These are phyloP conservation scores for Mizuhopecten yessoensis DNA, from an alignment of 1,140 invertebrate genomes.

Conservation along the genomic window DNA sequence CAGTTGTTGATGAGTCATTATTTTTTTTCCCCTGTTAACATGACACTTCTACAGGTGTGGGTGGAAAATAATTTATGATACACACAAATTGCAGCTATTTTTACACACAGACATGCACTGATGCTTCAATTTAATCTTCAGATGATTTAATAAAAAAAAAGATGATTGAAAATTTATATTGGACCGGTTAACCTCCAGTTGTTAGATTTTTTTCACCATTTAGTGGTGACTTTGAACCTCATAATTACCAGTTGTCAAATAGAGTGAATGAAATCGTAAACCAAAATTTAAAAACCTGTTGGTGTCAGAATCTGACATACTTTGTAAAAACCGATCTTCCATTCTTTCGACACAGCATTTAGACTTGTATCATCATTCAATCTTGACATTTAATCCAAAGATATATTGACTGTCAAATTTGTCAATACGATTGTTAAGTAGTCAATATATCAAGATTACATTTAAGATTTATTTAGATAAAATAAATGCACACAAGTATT, in stretches of 20 bases:
- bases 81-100: no score
- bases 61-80: no score
- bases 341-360: not conserved
- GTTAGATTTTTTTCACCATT: not conserved
- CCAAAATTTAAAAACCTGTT: not conserved
- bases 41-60: no score
- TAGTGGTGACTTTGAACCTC: not conserved
- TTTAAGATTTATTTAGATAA: not conserved
- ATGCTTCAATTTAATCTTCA: no score
- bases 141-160: no score
- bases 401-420: conserved; percentile 29
- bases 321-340: not conserved
- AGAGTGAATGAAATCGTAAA: conserved; percentile 19
- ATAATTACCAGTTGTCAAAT: conserved; percentile 13
- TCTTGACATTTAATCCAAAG: conserved; percentile 38
- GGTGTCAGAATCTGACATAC: conserved; percentile 8
- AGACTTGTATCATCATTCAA: not conserved
- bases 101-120: no score
- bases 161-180: no score
- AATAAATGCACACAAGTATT: not conserved
- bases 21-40: no score
- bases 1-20: no score
- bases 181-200: no score
- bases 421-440: conserved; percentile 35
- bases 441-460: conserved; percentile 8